These are phyloP conservation scores for Drosophila greeni DNA, from an alignment of 2,888 invertebrate genomes.

Conservation along the genomic window DNA sequence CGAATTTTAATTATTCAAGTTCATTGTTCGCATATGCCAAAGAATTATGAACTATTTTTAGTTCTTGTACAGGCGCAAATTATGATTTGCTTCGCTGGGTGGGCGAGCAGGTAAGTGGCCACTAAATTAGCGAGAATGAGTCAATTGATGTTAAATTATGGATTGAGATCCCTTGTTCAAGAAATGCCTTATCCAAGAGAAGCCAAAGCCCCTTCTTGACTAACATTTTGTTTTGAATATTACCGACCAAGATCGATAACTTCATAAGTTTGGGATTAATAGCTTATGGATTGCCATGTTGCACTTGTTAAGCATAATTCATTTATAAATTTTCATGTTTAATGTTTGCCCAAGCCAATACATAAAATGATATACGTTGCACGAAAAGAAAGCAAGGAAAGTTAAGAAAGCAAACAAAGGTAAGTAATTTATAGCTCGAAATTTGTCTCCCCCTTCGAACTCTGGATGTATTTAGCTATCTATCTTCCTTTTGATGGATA, in stretches of 20 bases:
- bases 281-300: neutral
- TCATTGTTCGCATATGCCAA: constrained; percentile 53
- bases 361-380: neutral
- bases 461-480: constrained; percentile 40
- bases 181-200: too few species aligned
- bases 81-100: constrained; percentile 3
- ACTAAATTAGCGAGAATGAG: constrained; percentile 1
- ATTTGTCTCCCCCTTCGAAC: constrained; percentile 30
- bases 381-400: neutral
- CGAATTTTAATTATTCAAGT: constrained; percentile 57
- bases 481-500: neutral
- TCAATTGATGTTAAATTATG: neutral
- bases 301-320: neutral
- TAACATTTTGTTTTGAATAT: neutral
- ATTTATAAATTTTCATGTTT: constrained; percentile 48
- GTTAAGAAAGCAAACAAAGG: constrained; percentile 25
- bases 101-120: constrained; percentile 18
- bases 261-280: neutral
- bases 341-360: constrained; percentile 34
- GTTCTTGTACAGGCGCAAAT: neutral
- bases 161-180: neutral
- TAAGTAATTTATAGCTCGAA: constrained; percentile 16
- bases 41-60: constrained; percentile 49
- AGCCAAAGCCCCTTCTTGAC: neutral
- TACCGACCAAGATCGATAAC: too few species aligned